A percentile compares a stretch with the other conserved stretches of the same genome.
Conservation (phyloP, 2,888 invertebrate species). For the Cheilosia scutellata region DNA sequence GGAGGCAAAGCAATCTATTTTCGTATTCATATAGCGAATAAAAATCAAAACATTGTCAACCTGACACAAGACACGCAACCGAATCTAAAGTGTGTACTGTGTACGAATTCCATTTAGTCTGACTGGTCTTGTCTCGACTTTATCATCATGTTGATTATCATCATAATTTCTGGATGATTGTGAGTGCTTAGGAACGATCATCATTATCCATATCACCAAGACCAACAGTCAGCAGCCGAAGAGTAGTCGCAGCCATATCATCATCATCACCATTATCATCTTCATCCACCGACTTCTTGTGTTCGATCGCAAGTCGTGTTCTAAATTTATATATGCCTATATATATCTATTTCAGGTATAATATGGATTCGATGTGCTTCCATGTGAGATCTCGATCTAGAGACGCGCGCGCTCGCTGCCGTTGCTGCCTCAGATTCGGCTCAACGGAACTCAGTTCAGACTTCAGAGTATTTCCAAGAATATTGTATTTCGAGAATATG, state of each 20-base stretch:
- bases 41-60: constrained; percentile 69
- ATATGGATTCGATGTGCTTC: constrained; percentile 61
- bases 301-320: constrained; percentile 56
- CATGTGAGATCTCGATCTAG: constrained; percentile 37
- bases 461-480: constrained; percentile 61
- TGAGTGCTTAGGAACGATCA: constrained; percentile 23
- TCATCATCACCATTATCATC: constrained; percentile 41
- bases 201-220: constrained; percentile 45
- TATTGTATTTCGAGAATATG: constrained; percentile 68
- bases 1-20: constrained; percentile 49
- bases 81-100: constrained; percentile 59
- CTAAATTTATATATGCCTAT: constrained; percentile 61
- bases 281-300: constrained; percentile 29
- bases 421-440: constrained; percentile 46
- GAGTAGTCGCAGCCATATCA: constrained; percentile 17
- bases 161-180: constrained; percentile 44
- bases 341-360: constrained; percentile 72
- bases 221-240: constrained; percentile 6
- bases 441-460: constrained; percentile 37
- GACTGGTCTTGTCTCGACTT: constrained; percentile 62
- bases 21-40: constrained; percentile 60
- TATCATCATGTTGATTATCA: constrained; percentile 54
- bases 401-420: constrained; percentile 32
- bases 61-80: constrained; percentile 61
- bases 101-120: constrained; percentile 62